Evolutionary conservation across 1,140 invertebrate genomes (phyloP).

Genomic region (Atopsyche davidsoni): DNA sequence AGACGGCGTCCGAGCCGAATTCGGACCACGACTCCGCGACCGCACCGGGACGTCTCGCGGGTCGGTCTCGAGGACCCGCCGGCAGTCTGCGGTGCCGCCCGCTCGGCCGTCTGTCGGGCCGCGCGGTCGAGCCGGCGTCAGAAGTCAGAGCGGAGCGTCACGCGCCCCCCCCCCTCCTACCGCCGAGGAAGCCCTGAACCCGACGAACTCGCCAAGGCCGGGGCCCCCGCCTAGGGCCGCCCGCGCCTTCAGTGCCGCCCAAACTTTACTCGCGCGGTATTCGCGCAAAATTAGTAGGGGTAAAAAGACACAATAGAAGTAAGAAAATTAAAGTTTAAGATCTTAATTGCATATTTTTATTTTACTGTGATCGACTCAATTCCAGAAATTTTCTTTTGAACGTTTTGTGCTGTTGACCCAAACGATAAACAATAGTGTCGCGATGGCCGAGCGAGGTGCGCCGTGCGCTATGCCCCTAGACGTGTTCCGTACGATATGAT

Average conservation of each 20-base stretch:
- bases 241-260: constrained; percentile 37
- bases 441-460: no score
- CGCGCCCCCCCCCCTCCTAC: not conserved
- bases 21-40: no score
- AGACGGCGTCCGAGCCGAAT: not conserved
- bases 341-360: no score
- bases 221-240: constrained; percentile 24
- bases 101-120: not conserved
- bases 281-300: no score
- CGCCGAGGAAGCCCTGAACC: constrained; percentile 35
- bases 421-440: no score
- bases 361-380: no score
- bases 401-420: no score
- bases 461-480: no score
- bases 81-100: not conserved
- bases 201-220: constrained; percentile 42
- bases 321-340: no score
- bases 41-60: not conserved
- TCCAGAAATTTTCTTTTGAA: no score
- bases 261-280: constrained; percentile 35
- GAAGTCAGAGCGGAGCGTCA: not conserved
- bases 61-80: not conserved
- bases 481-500: no score
- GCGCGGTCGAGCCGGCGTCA: not conserved
- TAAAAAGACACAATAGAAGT: no score